Evolutionary conservation across 1,140 invertebrate genomes (phyloP).

Genomic region (Ganaspis sp.): DNA sequence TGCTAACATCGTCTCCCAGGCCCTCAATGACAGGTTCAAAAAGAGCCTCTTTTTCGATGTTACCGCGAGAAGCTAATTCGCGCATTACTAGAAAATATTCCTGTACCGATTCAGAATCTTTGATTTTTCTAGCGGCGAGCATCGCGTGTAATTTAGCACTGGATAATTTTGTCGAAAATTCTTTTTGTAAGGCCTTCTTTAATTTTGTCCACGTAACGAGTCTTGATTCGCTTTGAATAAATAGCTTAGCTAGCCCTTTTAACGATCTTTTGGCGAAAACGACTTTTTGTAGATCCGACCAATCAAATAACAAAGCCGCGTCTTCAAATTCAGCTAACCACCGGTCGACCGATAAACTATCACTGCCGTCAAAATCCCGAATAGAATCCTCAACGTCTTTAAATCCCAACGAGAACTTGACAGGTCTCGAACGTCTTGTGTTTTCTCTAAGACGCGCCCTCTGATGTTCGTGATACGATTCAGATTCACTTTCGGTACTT

Average conservation of each 20-base stretch:
- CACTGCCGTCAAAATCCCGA: constrained; percentile 46
- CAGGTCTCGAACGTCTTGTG: background rate
- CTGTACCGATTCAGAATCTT: too few relatives aligned
- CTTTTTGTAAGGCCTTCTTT: constrained; percentile 43
- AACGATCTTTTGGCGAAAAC: constrained; percentile 63
- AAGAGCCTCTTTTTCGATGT: too few relatives aligned
- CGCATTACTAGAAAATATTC: too few relatives aligned
- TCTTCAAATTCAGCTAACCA: constrained; percentile 63
- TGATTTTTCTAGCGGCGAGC: constrained; percentile 37
- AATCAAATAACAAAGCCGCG: constrained; percentile 46
- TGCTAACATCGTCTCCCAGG: too few relatives aligned
- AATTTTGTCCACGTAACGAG: constrained; percentile 56
- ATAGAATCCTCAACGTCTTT: constrained; percentile 47
- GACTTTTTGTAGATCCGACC: constrained; percentile 55
- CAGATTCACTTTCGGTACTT: too few relatives aligned
- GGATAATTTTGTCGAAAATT: constrained; percentile 49
- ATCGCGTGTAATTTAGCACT: constrained; percentile 54
- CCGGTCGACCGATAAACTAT: constrained; percentile 48
- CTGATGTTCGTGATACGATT: too few relatives aligned
- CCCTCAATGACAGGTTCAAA: too few relatives aligned
- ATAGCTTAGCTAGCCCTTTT: constrained; percentile 44
- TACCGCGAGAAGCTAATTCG: too few relatives aligned
- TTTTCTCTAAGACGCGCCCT: too few relatives aligned
- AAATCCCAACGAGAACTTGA: background rate
- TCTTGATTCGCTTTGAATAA: constrained; percentile 42